Conservation (phyloP, 2,888 invertebrate species). For the Drosophila silvestris region DNA sequence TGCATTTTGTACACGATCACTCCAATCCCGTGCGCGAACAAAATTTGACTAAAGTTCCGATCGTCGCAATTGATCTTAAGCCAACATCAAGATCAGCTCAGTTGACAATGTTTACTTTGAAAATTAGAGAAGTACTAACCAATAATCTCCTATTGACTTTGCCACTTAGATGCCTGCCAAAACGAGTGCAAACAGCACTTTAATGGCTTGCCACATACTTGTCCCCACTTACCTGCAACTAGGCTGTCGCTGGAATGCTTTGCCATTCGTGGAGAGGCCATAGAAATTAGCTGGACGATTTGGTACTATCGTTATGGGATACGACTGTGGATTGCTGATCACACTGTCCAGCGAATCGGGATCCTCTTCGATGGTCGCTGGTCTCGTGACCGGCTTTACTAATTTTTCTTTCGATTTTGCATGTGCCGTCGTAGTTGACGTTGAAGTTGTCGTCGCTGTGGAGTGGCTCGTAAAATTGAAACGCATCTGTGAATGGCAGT, state of each 20-base stretch:
- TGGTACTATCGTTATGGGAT: slow-evolving; percentile 85
- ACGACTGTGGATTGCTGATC: slow-evolving; percentile 84
- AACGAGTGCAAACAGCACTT: slow-evolving; percentile 28
- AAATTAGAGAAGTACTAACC: slow-evolving; percentile 64
- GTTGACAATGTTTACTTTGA: slow-evolving; percentile 42
- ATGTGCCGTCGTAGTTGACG: slow-evolving; percentile 10
- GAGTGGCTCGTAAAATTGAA: slow-evolving; percentile 67
- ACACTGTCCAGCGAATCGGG: slow-evolving; percentile 85
- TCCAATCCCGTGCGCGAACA: slow-evolving; percentile 42
- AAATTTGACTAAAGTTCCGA: slow-evolving; percentile 50
- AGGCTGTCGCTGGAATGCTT: slow-evolving; percentile 81
- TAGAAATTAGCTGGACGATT: slow-evolving; percentile 83
- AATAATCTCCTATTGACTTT: slow-evolving; percentile 50
- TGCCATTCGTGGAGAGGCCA: slow-evolving; percentile 80
- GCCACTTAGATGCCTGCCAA: slow-evolving; percentile 46
- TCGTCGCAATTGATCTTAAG: slow-evolving; percentile 38
- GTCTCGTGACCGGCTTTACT: slow-evolving; percentile 67
- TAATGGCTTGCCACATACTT: slow-evolving; percentile 27
- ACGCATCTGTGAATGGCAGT: slow-evolving; percentile 66
- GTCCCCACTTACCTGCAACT: slow-evolving; percentile 82
- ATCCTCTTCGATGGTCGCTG: slow-evolving; percentile 83
- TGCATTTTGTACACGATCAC: slow-evolving; percentile 64
- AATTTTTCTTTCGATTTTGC: slow-evolving; percentile 48
- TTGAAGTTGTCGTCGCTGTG: slow-evolving; percentile 39
- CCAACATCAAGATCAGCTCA: slow-evolving; percentile 30